phyloP scores from a whole-genome alignment of 2,113 vertebrate species.

The Saiga tatarica region DNA sequence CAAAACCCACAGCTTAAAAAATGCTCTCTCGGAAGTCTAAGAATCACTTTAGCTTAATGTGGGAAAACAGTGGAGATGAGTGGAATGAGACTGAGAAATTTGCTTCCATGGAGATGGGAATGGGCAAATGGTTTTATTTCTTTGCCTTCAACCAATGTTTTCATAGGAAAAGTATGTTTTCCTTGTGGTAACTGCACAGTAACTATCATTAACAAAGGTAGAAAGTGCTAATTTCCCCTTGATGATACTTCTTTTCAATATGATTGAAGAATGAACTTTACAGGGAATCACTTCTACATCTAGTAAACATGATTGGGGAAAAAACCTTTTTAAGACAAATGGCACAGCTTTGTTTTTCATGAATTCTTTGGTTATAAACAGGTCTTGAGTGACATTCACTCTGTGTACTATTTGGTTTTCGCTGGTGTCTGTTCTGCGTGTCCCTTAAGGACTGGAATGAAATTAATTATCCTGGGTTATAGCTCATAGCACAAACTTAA shows the following conservation, averaged over 20 bases:
- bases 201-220: background rate
- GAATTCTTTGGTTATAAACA: conserved; percentile 67
- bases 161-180: background rate
- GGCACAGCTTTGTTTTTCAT: conserved; percentile 45
- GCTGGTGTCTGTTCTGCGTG: conserved; percentile 25
- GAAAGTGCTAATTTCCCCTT: background rate
- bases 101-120: background rate
- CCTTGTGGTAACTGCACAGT: background rate
- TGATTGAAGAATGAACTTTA: background rate
- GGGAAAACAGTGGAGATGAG: background rate
- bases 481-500: background rate
- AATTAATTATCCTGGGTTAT: background rate
- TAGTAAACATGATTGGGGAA: background rate
- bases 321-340: conserved; percentile 35
- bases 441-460: background rate
- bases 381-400: background rate
- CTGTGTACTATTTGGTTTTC: conserved; percentile 22
- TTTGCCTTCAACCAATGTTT: background rate
- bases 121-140: background rate
- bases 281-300: background rate
- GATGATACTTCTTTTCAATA: background rate
- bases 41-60: background rate
- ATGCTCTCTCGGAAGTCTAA: background rate
- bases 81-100: background rate
- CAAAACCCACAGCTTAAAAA: background rate